A percentile compares a stretch with the other conserved stretches of the same genome.
Conservation (phyloP, 2,888 invertebrate species). For the Xylota segnis region DNA sequence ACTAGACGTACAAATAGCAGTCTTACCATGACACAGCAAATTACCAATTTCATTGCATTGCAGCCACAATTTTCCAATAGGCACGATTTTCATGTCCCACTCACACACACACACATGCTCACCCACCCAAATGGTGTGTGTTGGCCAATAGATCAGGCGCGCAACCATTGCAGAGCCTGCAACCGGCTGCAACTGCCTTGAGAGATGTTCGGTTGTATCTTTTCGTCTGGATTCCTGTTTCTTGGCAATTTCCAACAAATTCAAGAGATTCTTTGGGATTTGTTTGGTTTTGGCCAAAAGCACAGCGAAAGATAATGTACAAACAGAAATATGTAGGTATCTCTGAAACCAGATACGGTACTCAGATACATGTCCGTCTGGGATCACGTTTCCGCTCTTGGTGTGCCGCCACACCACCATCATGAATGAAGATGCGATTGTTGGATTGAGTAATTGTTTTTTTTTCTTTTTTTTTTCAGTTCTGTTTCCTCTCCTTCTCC, state of each 20-base stretch:
- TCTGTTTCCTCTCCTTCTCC: neutral
- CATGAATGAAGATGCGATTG: constrained; percentile 72
- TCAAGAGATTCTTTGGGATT: constrained; percentile 37
- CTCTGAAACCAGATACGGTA: constrained; percentile 67
- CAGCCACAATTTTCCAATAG: constrained; percentile 72
- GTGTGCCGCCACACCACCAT: constrained; percentile 37
- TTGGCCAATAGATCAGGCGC: constrained; percentile 69
- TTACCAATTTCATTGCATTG: constrained; percentile 66
- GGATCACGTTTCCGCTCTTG: constrained; percentile 71
- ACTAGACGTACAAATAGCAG: constrained; percentile 66
- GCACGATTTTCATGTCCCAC: constrained; percentile 73
- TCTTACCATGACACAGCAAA: constrained; percentile 74
- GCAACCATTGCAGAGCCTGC: constrained; percentile 28
- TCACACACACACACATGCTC: constrained; percentile 38
- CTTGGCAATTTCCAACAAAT: constrained; percentile 62
- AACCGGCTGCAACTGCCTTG: constrained; percentile 58
- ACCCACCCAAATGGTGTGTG: constrained; percentile 33
- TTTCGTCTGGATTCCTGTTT: constrained; percentile 38
- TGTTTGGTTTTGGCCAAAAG: constrained; percentile 57
- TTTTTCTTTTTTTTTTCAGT: neutral
- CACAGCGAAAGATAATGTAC: constrained; percentile 53
- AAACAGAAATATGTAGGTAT: constrained; percentile 41
- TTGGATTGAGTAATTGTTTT: constrained; percentile 46
- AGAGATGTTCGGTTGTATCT: constrained; percentile 47
- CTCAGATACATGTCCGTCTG: constrained; percentile 63